These are phyloP conservation scores for Trigoniulus corallinus DNA, from an alignment of 1,140 invertebrate genomes.

Conservation along the genomic window DNA sequence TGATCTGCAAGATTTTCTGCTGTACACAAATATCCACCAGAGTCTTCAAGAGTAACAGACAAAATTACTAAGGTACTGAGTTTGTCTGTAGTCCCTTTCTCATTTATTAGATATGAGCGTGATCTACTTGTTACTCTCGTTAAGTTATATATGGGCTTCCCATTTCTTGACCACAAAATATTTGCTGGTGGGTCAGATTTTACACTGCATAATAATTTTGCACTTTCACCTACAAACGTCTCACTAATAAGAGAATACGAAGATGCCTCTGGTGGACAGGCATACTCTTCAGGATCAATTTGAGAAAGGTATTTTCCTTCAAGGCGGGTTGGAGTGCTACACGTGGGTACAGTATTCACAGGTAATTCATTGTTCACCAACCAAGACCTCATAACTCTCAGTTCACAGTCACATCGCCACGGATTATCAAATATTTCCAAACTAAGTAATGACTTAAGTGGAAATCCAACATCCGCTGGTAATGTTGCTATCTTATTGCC, in stretches of 20 bases:
- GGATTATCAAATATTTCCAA: conserved; percentile 65
- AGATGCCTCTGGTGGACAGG: conserved; percentile 42
- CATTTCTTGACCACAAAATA: conserved; percentile 65
- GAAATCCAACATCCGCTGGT: conserved; percentile 14
- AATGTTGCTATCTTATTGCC: conserved; percentile 45
- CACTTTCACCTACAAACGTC: conserved; percentile 50
- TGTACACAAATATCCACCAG: conserved; percentile 64
- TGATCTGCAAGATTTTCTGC: conserved; percentile 54
- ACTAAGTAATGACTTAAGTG: conserved; percentile 50
- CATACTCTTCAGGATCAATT: conserved; percentile 45
- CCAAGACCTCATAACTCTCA: conserved; percentile 64
- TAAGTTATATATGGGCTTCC: conserved; percentile 38
- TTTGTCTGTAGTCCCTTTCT: conserved; percentile 23
- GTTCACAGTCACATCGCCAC: conserved; percentile 71
- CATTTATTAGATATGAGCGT: neutral
- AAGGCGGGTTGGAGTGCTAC: conserved; percentile 38
- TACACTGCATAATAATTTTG: conserved; percentile 60
- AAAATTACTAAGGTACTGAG: conserved; percentile 61
- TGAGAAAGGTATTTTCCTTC: conserved; percentile 44
- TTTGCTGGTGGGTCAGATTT: conserved; percentile 65
- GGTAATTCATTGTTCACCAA: conserved; percentile 33
- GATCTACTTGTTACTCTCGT: conserved; percentile 5
- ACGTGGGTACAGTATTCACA: conserved; percentile 25
- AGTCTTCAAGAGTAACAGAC: conserved; percentile 49
- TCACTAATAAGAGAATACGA: conserved; percentile 38